These are phyloP conservation scores for Sander vitreus DNA, from an alignment of 2,113 vertebrate species.

Conservation along the genomic window DNA sequence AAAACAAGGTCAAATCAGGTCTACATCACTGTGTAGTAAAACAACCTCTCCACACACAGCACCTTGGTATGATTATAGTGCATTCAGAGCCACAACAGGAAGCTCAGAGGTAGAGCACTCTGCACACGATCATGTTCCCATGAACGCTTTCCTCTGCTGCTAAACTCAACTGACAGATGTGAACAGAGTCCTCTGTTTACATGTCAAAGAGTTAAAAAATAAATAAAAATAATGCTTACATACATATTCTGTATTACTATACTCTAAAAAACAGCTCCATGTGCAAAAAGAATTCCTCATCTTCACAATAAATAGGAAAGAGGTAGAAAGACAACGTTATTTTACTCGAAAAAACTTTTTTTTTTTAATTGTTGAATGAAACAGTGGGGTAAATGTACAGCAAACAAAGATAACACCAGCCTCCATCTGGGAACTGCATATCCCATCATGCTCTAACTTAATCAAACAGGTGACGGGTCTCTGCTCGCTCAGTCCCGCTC, in stretches of 20 bases:
- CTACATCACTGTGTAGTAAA: conserved; percentile 38
- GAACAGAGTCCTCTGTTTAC: background rate
- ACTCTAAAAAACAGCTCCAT: too few species aligned
- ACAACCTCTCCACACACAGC: conserved; percentile 4
- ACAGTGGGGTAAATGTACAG: conserved; percentile 81
- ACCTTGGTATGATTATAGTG: conserved; percentile 24
- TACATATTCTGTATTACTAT: background rate
- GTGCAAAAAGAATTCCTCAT: background rate
- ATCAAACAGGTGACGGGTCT: conserved; percentile 61
- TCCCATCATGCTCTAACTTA: conserved; percentile 76
- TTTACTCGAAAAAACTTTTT: conserved; percentile 80
- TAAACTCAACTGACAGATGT: conserved; percentile 38
- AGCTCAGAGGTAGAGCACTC: conserved; percentile 47
- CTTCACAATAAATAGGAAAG: background rate
- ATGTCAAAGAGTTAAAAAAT: background rate
- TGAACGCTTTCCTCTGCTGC: conserved; percentile 40
- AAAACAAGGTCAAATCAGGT: conserved; percentile 62
- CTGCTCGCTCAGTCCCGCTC: conserved; percentile 90
- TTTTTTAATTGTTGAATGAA: conserved; percentile 78
- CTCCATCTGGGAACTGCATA: conserved; percentile 64
- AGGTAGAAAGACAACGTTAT: background rate
- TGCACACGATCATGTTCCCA: conserved; percentile 46
- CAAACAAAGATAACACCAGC: conserved; percentile 75
- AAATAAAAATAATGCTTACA: too few species aligned
- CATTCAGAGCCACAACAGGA: conserved; percentile 74